Conservation (phyloP, 2,888 invertebrate species). For the Heliconius ismenius region DNA sequence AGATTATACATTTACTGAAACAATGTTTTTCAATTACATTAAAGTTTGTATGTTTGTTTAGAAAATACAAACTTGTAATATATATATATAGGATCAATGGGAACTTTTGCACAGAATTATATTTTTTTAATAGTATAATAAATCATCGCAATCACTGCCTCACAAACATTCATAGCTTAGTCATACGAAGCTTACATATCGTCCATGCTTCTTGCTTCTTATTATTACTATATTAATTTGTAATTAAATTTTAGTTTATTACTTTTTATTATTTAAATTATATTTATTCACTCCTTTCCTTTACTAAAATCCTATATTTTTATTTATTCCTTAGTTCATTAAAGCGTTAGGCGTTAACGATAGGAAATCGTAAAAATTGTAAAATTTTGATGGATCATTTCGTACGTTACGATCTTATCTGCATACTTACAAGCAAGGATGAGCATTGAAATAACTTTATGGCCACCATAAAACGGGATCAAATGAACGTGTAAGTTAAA, state of each 20-base stretch:
- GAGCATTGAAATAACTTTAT: constrained; percentile 53
- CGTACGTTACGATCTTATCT: constrained; percentile 42
- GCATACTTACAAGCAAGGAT: constrained; percentile 46
- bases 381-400: constrained; percentile 45
- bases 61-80: constrained; percentile 20
- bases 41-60: constrained; percentile 4
- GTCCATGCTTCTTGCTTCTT: constrained; percentile 79
- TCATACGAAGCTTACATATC: constrained; percentile 72
- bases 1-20: constrained; percentile 6
- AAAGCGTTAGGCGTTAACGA: constrained; percentile 52
- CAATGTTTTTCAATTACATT: background rate
- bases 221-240: constrained; percentile 52
- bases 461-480: constrained; percentile 44
- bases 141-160: constrained; percentile 80
- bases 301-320: constrained; percentile 59
- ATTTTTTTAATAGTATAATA: constrained; percentile 60
- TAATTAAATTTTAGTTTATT: constrained; percentile 61
- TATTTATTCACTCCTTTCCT: constrained; percentile 64
- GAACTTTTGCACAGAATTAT: constrained; percentile 50
- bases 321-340: constrained; percentile 47
- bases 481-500: constrained; percentile 41
- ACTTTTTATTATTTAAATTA: constrained; percentile 57
- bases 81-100: constrained; percentile 35
- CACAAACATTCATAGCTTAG: constrained; percentile 81
- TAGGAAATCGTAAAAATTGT: constrained; percentile 33